A percentile compares a stretch with the other conserved stretches of the same genome.
These are phyloP conservation scores for Phthorimaea operculella DNA, from an alignment of 1,140 invertebrate genomes.

Conservation along the genomic window DNA sequence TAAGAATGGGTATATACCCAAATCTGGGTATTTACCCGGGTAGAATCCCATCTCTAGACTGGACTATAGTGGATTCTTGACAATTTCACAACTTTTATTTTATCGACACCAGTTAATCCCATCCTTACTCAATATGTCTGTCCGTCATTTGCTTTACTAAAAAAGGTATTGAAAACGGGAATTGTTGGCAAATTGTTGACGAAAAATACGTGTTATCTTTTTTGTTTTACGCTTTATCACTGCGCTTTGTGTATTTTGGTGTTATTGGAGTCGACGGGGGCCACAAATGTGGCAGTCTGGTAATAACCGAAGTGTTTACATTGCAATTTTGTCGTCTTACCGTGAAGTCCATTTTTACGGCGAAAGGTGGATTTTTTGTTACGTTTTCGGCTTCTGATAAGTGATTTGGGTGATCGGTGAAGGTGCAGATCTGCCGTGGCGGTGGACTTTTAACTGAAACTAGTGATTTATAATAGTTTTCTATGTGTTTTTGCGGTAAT, in stretches of 20 bases:
- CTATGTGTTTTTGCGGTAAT: conserved; percentile 12
- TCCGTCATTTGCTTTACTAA: conserved; percentile 53
- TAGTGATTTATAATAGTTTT: conserved; percentile 14
- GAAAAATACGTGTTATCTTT: conserved; percentile 57
- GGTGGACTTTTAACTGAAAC: conserved; percentile 43
- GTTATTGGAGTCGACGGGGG: conserved; percentile 13
- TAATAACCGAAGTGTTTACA: conserved; percentile 51
- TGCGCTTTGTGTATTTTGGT: conserved; percentile 17
- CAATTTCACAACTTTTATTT: too few relatives aligned
- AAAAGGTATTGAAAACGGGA: conserved; percentile 54
- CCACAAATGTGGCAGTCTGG: conserved; percentile 14
- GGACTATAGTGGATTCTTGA: too few relatives aligned
- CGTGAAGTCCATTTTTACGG: conserved; percentile 46
- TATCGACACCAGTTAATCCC: too few relatives aligned
- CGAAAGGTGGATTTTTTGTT: conserved; percentile 55
- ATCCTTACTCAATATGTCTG: conserved; percentile 38
- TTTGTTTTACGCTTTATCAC: conserved; percentile 23
- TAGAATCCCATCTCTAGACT: too few relatives aligned
- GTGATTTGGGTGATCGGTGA: conserved; percentile 38
- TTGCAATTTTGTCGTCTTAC: conserved; percentile 30
- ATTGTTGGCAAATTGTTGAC: conserved; percentile 61
- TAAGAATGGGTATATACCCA: too few relatives aligned
- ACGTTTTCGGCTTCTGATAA: conserved; percentile 29
- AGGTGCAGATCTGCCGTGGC: conserved; percentile 38
- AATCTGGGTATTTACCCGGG: too few relatives aligned